Base-by-base conservation (phyloP, 2,888 invertebrate species). In the Patella depressa region DNA sequence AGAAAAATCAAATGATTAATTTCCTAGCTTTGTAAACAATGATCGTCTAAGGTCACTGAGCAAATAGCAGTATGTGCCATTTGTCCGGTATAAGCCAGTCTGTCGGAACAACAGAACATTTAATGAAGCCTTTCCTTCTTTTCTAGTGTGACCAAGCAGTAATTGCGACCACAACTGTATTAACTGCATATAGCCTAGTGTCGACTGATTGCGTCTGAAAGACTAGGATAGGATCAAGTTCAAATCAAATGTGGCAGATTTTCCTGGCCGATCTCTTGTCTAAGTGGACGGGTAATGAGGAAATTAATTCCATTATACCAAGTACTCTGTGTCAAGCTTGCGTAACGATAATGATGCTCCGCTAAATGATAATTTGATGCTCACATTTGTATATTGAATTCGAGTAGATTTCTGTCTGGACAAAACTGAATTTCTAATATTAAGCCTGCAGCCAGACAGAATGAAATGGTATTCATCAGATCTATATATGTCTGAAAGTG, bases 361-460 rank as follows among this genome's bases (percentile, higher is more conserved):
- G 24, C 65, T 24, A 24, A 65, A 65, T 65, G 65, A 65, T 65
- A 65, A 65, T 65, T 65, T 65, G 65, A 65, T 65, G 65, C 24
- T 24, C 45, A 45, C 45, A 45, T 45, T 45, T 45, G 45, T 45
- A 24, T 65, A 65, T 65, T 65, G 65, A 65, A 65, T 65, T 65
- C 65, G 65, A 65, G 19, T 65, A 65, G 65, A 65, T 65, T 65
- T 19, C 14, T 24, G 65, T 65, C 65, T 65, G 65, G 65, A 12
- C 4, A 24, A 24, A 65, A 12, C 19, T 65, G 24, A 65, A 65
- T 65, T 19, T 11, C 65, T 24, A 24, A 19, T 65, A 65, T 65
- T 65, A 65, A 65, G 24, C 65, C 24, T 24, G 11, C 19, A 65
- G 65, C 24, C 24, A 65, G 65, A 65, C 65, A 24, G 24, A 65